Base-by-base conservation (phyloP, 2,113 vertebrate species). In the Oryzias celebensis region DNA sequence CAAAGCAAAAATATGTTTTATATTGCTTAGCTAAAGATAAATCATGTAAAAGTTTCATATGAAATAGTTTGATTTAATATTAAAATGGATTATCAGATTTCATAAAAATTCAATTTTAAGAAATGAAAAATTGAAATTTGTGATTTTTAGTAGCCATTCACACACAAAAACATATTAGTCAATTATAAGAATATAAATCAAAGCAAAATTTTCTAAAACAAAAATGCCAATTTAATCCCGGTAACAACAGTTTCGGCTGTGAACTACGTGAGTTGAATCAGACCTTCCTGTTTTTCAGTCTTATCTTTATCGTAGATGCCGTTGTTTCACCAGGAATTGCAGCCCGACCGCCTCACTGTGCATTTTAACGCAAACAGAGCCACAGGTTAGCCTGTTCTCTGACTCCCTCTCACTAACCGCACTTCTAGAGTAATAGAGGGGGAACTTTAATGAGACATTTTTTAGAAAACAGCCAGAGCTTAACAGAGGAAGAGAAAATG, bases 271-370 rank as follows among this genome's bases (percentile, higher is more conserved):
- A 22, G 60, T 23, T 55, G 61, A 71, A 67, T 80, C 62, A 62
- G 44, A 58, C 52, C 12, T 7, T 68, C 62, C 48, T 28, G 64
- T 63, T 74, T 65, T 36, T 53, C 20, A 54, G 65, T 70, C 69
- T 63, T 46, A 53, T 57, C 28, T 36, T 24, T 48, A 71, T 70
- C 53, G 62, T 7, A 51, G 60, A 80, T 31, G 28, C 58, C 69
- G 66, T 68, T 58, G 16, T 64, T 53, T 51, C 58, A 48, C 68
- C 68, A 61, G 75, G 72, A 76, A 85, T 77, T 53, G 65, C 58
- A 73, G 81, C 42, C 77, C 54, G 75, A 85, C 78, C 83, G 52
- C 77, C 52, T 72, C 83, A 85, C 84, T 77, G 86, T 87, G 82
- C 74, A 80, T 65, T 44, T 70, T 45, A 64, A 69, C 62, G 65